Evolutionary conservation across 2,888 invertebrate genomes (phyloP).

Genomic region (Agrenia bidenticulata): DNA sequence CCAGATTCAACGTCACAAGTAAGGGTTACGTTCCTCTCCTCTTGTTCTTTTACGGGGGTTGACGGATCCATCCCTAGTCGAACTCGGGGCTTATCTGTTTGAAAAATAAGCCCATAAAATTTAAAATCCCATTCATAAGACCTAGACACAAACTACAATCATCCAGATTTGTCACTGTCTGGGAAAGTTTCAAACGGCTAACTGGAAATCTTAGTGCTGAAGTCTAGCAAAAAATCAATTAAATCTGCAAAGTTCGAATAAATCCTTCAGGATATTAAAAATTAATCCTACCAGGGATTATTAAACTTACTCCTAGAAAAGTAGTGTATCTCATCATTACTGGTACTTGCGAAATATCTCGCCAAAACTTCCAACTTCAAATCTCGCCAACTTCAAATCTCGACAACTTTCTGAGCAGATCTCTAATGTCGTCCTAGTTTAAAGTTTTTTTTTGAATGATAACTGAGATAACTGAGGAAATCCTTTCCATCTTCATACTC

Average conservation of each 20-base stretch:
- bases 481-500: conserved; percentile 3
- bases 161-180: too few relatives aligned
- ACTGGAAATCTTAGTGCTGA: not conserved
- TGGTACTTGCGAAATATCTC: not conserved
- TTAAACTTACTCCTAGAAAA: not conserved
- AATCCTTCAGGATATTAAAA: conserved; percentile 1
- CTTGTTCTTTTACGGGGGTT: conserved; percentile 74
- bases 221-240: not conserved
- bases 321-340: not conserved
- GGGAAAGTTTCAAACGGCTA: too few relatives aligned
- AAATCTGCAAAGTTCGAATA: not conserved
- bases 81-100: conserved; percentile 74
- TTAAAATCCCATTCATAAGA: too few relatives aligned
- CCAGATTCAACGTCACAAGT: conserved; percentile 77
- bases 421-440: conserved; percentile 29
- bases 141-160: too few relatives aligned
- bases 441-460: conserved; percentile 31
- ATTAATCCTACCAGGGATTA: not conserved
- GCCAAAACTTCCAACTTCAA: not conserved
- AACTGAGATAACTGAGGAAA: conserved; percentile 12
- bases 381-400: not conserved
- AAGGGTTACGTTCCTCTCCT: conserved; percentile 76
- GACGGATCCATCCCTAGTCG: conserved; percentile 73
- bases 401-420: too few relatives aligned
- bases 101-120: too few relatives aligned